A percentile compares a stretch with the other conserved stretches of the same genome.
Conservation (phyloP, 2,888 invertebrate genomes). For the Drosophila austrosaltans region DNA sequence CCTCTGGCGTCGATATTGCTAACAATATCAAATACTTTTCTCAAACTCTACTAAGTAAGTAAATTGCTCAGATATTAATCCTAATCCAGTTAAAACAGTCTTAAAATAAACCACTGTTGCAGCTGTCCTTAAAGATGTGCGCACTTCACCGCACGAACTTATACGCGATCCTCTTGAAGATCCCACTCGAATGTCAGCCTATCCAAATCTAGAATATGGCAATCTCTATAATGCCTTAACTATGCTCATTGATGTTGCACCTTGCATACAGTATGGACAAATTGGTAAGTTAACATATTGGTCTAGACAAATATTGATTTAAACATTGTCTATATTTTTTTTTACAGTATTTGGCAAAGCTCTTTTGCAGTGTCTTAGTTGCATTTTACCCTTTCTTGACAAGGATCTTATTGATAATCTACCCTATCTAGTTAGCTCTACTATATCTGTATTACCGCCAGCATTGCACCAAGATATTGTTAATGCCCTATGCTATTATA, state of each 20-base stretch:
- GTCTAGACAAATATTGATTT: too few relatives aligned
- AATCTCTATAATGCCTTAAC: slow-evolving; percentile 95
- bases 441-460: slow-evolving; percentile 95
- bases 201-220: slow-evolving; percentile 98
- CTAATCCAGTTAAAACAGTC: too few relatives aligned
- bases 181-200: slow-evolving; percentile 92
- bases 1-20: slow-evolving; percentile 97
- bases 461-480: slow-evolving; percentile 97
- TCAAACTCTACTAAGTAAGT: slow-evolving; percentile 96
- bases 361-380: slow-evolving; percentile 96
- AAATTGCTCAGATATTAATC: not conserved
- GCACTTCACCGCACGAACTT: slow-evolving; percentile 95
- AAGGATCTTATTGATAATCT: slow-evolving; percentile 97
- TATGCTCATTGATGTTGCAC: slow-evolving; percentile 93
- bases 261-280: slow-evolving; percentile 94
- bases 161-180: slow-evolving; percentile 94
- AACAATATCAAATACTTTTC: slow-evolving; percentile 99
- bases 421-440: slow-evolving; percentile 96
- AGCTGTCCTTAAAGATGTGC: slow-evolving; percentile 98
- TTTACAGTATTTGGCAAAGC: slow-evolving; percentile 95
- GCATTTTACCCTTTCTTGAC: slow-evolving; percentile 97
- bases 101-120: not conserved
- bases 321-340: slow-evolving; percentile 30
- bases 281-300: slow-evolving; percentile 85
- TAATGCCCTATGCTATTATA: slow-evolving; percentile 96